A percentile compares a stretch with the other conserved stretches of the same genome.
Conservation (phyloP, 92 coral and sea anemone genomes). For the Galaxea fascicularis region DNA sequence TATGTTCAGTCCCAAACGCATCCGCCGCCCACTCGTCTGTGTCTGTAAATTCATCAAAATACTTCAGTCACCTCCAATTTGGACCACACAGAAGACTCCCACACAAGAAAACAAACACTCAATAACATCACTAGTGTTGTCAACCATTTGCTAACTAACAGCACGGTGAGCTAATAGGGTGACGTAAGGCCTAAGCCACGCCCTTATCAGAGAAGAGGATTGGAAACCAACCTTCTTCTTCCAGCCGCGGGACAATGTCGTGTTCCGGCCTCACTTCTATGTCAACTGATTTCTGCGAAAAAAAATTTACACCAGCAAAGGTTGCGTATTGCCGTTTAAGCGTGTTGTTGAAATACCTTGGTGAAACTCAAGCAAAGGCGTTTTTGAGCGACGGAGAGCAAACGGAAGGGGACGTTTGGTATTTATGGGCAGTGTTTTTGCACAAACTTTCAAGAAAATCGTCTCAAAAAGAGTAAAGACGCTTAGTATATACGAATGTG, state of each 20-base stretch:
- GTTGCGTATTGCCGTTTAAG: too few species aligned
- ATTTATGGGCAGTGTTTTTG: too few species aligned
- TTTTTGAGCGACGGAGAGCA: too few species aligned
- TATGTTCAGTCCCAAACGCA: background rate
- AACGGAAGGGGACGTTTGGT: too few species aligned
- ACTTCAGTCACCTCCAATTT: background rate
- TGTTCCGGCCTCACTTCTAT: constrained; percentile 87
- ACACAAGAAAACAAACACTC: background rate
- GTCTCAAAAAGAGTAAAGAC: too few species aligned
- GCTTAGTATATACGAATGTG: too few species aligned
- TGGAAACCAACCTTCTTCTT: constrained; percentile 69
- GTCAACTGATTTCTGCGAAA: constrained; percentile 72
- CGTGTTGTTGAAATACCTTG: too few species aligned
- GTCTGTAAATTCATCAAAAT: background rate
- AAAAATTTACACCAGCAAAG: background rate
- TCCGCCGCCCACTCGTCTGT: constrained; percentile 39
- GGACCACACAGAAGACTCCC: background rate
- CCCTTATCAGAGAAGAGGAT: background rate
- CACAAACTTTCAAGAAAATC: too few species aligned
- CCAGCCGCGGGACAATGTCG: constrained; percentile 85
- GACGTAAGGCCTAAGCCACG: background rate
- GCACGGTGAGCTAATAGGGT: too few species aligned
- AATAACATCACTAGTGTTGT: background rate
- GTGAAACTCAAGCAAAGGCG: too few species aligned
- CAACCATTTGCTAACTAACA: background rate